Base-by-base conservation (phyloP, 2,888 invertebrate species). In the Platycheirus albimanus region DNA sequence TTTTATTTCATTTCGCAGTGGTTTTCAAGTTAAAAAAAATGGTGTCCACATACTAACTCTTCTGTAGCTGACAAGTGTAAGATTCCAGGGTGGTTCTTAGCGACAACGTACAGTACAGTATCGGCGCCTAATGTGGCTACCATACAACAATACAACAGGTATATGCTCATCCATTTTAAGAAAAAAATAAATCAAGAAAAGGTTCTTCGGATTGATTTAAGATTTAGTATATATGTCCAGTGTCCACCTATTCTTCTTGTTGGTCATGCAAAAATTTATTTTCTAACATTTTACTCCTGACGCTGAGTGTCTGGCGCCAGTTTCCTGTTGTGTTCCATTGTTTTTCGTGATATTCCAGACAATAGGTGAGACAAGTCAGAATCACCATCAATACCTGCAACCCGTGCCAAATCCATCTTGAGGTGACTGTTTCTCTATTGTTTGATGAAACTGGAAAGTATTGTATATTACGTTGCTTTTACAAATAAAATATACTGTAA, bases 311-410 rank as follows among this genome's bases (percentile, higher is more conserved):
- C 74, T 69, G 79, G 79, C 79, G 79, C 79, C 79, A 33, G 74
- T 79, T 30, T 54, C 79, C 61, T 33, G 63, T 36, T 67, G 79
- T n/a, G 74, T 56, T 33, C 24, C 63, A 24, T 79, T 74, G 72
- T 72, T 33, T 71, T 52, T 33, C 17, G 0, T 20, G 6, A 70
- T 47, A 33, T 15, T 49, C 11, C 43, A 58, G 51, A 74, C 67
- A 78, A 72, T 52, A 63, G 45, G 47, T 41, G 24, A 61, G 54
- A 69, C 79, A 69, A 43, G 30, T 63, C 13, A n/a, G n/a, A n/a
- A n/a, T n/a, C n/a, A n/a, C n/a, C 52, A 49, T 54, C 45, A n/a
- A 49, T 13, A 38, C 8, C 1, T 74, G 28, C 11, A 30, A 13
- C 6, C 28, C 56, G 49, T 66, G 58, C 66, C 33, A 19, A 72